Conservation (phyloP, 1,140 invertebrate species). For the Lepidurus couesii region DNA sequence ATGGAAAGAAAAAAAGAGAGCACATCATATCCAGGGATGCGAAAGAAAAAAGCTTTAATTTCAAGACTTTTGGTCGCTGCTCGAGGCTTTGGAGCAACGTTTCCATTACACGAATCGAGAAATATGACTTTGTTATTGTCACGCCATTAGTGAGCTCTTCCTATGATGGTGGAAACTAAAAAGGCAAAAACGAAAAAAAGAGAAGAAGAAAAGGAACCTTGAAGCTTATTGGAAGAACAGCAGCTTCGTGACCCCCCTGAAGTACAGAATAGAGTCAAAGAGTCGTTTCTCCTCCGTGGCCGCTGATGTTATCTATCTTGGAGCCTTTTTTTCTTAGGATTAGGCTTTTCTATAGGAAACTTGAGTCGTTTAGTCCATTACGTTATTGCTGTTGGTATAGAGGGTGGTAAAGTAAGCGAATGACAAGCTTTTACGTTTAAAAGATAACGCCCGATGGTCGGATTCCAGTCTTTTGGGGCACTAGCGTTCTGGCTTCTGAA, state of each 20-base stretch:
- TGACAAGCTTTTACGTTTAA: slow-evolving; percentile 22
- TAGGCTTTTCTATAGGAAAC: background rate
- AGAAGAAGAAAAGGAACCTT: background rate
- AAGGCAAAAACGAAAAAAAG: no score
- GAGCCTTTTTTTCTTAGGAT: background rate
- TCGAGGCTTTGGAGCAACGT: background rate
- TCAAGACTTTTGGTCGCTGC: background rate
- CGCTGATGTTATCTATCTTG: slow-evolving; percentile 5
- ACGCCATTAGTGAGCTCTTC: slow-evolving; percentile 5
- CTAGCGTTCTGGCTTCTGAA: background rate
- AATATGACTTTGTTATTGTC: background rate
- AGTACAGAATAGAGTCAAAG: background rate
- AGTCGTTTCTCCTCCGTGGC: background rate
- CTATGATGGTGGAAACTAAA: background rate
- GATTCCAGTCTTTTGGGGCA: background rate
- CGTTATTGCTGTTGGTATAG: background rate
- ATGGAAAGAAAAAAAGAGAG: background rate
- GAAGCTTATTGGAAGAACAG: slow-evolving; percentile 8
- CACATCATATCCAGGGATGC: background rate
- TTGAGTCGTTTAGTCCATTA: slow-evolving; percentile 15
- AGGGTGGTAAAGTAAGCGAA: slow-evolving; percentile 7
- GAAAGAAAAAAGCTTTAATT: background rate
- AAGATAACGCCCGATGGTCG: background rate
- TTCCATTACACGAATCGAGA: background rate
- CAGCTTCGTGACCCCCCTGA: background rate